phyloP scores from a whole-genome alignment of 2,888 invertebrate species.

The Cephus rjabovi region DNA sequence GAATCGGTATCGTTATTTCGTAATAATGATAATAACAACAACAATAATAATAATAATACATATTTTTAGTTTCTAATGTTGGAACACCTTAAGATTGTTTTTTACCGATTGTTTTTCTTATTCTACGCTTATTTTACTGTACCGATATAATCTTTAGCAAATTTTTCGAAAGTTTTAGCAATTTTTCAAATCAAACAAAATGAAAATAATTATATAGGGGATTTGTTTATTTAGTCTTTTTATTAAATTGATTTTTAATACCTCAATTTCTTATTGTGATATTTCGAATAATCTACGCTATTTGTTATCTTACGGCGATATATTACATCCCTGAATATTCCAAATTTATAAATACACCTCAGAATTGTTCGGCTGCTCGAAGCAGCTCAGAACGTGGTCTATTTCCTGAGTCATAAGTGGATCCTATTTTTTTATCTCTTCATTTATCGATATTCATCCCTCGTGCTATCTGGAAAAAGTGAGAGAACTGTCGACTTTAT shows the following conservation, averaged over 20 bases:
- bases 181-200: background rate
- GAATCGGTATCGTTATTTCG: background rate
- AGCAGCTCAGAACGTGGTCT: background rate
- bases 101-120: background rate
- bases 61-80: background rate
- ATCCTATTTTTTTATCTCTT: background rate
- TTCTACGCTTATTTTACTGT: background rate
- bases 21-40: no score
- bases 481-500: background rate
- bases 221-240: background rate
- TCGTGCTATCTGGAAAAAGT: background rate
- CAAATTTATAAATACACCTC: background rate
- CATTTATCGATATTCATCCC: background rate
- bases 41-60: background rate
- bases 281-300: background rate
- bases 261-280: background rate
- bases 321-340: background rate
- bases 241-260: background rate
- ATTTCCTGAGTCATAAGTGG: background rate
- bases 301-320: background rate
- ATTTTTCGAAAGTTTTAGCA: background rate
- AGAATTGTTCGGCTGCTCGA: background rate
- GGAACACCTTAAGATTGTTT: background rate
- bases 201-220: background rate
- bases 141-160: background rate